These are phyloP conservation scores for Chanos chanos DNA, from an alignment of 2,797 vertebrate genomes.

Conservation along the genomic window DNA sequence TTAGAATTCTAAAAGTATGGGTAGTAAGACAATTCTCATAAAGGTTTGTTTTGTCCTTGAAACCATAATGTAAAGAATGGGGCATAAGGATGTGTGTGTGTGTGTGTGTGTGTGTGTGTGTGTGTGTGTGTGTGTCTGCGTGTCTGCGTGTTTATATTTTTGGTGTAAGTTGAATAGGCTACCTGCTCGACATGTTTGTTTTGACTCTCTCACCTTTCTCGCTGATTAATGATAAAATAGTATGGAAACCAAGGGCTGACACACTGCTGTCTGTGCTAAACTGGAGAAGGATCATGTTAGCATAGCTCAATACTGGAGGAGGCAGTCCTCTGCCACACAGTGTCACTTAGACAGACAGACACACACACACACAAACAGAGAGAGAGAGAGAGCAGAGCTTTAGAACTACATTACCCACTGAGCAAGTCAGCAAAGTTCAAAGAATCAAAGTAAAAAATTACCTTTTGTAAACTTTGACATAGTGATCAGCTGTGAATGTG, in stretches of 20 bases:
- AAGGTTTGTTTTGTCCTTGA: no score
- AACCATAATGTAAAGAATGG: no score
- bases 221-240: conserved; percentile 68
- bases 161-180: conserved; percentile 18
- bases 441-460: no score
- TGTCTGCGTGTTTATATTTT: neutral
- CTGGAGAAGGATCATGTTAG: conserved; percentile 68
- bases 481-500: no score
- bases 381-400: no score
- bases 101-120: no score
- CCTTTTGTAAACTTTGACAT: no score
- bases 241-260: conserved; percentile 71
- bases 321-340: conserved; percentile 70
- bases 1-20: no score
- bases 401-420: conserved; percentile 8
- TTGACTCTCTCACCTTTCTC: conserved; percentile 58
- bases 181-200: no score
- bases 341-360: conserved; percentile 55
- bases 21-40: no score
- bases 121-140: neutral
- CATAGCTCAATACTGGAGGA: conserved; percentile 70
- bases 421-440: neutral
- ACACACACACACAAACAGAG: neutral
- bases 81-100: no score
- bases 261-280: conserved; percentile 72